These are phyloP conservation scores for Circaetus gallicus DNA, from an alignment of 2,113 vertebrate species.

Conservation along the genomic window DNA sequence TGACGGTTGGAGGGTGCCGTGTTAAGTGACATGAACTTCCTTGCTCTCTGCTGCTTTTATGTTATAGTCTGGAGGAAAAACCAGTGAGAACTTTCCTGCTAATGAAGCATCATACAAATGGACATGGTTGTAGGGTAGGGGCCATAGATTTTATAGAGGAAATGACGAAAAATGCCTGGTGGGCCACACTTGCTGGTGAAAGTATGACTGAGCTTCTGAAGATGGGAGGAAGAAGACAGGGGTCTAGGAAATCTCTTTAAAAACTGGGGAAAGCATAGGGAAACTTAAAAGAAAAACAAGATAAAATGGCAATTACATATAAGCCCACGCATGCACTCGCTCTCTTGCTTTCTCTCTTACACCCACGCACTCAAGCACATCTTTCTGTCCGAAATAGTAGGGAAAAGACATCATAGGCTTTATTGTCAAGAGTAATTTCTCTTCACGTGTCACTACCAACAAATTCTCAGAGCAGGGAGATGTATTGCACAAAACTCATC, in stretches of 20 bases:
- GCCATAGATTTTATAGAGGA: not conserved
- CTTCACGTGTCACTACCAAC: not conserved
- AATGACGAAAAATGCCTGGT: not conserved
- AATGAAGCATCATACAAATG: not conserved
- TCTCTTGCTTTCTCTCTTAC: not conserved
- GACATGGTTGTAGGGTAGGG: not conserved
- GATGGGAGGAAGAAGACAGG: not conserved
- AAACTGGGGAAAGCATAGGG: not conserved
- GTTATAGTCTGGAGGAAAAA: not conserved
- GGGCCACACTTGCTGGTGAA: not conserved
- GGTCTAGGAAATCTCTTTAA: not conserved
- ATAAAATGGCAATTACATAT: not conserved
- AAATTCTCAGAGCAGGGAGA: not conserved
- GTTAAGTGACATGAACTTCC: not conserved
- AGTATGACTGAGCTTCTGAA: not conserved
- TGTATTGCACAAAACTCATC: not conserved
- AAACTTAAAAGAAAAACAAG: conserved; percentile 1
- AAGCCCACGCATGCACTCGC: not conserved
- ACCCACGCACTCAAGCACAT: not conserved
- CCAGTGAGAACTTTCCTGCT: not conserved
- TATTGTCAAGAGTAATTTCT: conserved; percentile 27
- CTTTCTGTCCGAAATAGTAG: not conserved
- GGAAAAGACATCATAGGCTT: not conserved
- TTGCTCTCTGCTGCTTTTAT: not conserved
- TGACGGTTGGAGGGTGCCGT: not conserved